Evolutionary conservation across 2,113 vertebrate species (phyloP).

Genomic region (Alouatta palliata): DNA sequence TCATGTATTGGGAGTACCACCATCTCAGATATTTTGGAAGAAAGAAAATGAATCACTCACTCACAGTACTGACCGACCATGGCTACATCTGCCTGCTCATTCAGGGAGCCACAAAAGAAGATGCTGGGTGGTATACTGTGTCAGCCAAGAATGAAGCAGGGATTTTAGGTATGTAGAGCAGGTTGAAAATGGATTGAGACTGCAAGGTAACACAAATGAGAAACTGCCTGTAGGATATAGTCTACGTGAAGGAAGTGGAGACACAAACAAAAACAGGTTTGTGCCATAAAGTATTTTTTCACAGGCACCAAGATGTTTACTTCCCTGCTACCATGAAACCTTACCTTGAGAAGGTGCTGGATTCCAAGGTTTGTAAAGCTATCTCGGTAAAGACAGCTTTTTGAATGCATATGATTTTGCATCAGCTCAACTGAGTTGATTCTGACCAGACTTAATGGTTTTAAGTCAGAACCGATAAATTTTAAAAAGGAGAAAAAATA

Average conservation of each 20-base stretch:
- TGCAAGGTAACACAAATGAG: constrained; percentile 14
- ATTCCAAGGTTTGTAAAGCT: constrained; percentile 3
- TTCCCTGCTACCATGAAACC: constrained; percentile 44
- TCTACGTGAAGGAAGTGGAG: constrained; percentile 62
- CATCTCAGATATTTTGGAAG: no score
- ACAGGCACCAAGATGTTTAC: not conserved
- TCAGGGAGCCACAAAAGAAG: no score
- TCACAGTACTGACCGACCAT: no score
- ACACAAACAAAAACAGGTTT: constrained; percentile 42
- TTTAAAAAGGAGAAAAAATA: constrained; percentile 64
- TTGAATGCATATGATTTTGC: constrained; percentile 57
- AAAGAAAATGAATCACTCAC: no score
- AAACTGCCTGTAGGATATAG: constrained; percentile 46
- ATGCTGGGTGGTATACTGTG: no score
- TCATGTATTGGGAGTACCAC: no score
- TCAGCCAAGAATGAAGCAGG: no score
- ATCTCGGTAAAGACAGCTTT: constrained; percentile 56
- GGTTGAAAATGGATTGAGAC: constrained; percentile 80
- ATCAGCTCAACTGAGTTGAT: constrained; percentile 54
- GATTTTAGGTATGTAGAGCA: constrained; percentile 76
- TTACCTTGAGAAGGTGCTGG: constrained; percentile 34
- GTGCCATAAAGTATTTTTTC: not conserved
- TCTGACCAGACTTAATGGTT: constrained; percentile 74
- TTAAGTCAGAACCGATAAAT: constrained; percentile 78
- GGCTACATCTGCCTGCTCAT: no score